Conservation (phyloP, 2,888 invertebrate species). For the Aethes cnicana region DNA sequence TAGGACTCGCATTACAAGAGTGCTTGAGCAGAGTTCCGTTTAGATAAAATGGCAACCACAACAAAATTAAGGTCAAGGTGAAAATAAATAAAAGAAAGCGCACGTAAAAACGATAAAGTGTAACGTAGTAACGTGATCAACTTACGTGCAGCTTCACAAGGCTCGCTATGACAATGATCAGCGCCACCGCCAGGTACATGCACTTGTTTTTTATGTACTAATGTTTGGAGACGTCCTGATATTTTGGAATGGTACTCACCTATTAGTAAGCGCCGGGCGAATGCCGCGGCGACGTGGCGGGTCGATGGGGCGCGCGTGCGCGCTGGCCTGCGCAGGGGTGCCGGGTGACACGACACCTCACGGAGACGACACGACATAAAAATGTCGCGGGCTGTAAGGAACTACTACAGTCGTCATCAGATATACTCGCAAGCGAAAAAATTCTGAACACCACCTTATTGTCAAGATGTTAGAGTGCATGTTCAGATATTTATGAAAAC, state of each 20-base stretch:
- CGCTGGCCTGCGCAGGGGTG: constrained; percentile 30
- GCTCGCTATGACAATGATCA: constrained; percentile 76
- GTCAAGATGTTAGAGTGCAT: too few relatives aligned
- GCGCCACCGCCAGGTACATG: constrained; percentile 79
- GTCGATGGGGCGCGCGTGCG: constrained; percentile 69
- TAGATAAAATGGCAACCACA: not conserved
- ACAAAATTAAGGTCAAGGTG: not conserved
- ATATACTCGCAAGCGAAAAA: too few relatives aligned
- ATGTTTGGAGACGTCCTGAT: constrained; percentile 42
- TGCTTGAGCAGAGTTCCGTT: not conserved
- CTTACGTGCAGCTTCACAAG: constrained; percentile 77
- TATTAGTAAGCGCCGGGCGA: constrained; percentile 59
- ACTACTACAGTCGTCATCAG: too few relatives aligned
- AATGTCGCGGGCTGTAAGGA: not conserved
- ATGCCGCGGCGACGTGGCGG: constrained; percentile 39
- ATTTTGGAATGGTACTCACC: constrained; percentile 65
- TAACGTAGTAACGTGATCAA: constrained; percentile 42
- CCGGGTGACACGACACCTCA: not conserved
- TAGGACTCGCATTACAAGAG: not conserved
- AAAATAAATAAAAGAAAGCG: not conserved
- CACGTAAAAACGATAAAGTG: not conserved
- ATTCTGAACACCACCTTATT: too few relatives aligned
- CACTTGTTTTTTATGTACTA: constrained; percentile 52
- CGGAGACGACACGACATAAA: constrained; percentile 2
- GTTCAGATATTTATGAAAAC: too few relatives aligned